These are phyloP conservation scores for Marisa cornuarietis DNA, from an alignment of 1,140 invertebrate species.

Conservation along the genomic window DNA sequence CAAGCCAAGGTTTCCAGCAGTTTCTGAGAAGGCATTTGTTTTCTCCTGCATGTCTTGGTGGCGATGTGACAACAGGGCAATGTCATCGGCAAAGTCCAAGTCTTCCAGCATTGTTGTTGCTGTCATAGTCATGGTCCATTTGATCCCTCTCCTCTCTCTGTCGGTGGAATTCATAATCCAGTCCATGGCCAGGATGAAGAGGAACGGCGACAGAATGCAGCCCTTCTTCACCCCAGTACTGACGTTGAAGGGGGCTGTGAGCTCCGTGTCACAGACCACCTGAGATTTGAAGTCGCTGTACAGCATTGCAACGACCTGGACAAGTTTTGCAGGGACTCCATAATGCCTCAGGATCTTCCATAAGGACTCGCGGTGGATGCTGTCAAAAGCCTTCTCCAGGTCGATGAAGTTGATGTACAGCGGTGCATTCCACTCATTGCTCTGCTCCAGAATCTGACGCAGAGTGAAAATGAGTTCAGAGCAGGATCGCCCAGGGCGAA, in stretches of 20 bases:
- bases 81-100: not conserved
- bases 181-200: slow-evolving; percentile 9
- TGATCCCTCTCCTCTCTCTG: not conserved
- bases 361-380: too few species aligned
- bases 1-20: too few species aligned
- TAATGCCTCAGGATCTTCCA: too few species aligned
- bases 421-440: slow-evolving; percentile 20
- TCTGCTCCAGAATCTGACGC: slow-evolving; percentile 31
- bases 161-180: slow-evolving; percentile 3
- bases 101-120: slow-evolving; percentile 7
- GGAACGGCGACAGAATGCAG: not conserved
- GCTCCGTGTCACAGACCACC: slow-evolving; percentile 3
- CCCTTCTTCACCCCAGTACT: slow-evolving; percentile 19
- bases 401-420: slow-evolving; percentile 28
- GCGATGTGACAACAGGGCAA: not conserved
- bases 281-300: slow-evolving; percentile 39
- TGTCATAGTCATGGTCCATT: not conserved
- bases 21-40: too few species aligned
- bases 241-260: slow-evolving; percentile 29
- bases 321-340: too few species aligned
- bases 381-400: slow-evolving; percentile 32
- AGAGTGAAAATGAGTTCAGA: slow-evolving; percentile 31
- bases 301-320: too few species aligned
- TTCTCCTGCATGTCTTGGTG: too few species aligned
- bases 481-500: slow-evolving; percentile 25